These are phyloP conservation scores for Babylonia areolata DNA, from an alignment of 1,140 invertebrate genomes.

Conservation along the genomic window DNA sequence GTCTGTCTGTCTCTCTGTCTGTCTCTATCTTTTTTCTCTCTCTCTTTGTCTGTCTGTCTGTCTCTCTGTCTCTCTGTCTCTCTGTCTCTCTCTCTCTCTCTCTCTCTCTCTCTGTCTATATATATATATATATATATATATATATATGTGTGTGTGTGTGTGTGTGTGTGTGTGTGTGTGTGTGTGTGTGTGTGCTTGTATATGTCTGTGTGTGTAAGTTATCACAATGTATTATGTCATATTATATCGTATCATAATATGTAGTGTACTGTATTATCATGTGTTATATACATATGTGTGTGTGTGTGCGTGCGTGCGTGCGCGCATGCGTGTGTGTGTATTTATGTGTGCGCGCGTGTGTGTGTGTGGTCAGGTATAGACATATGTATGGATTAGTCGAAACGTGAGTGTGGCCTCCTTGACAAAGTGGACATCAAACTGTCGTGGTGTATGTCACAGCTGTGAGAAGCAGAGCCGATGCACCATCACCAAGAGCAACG, in stretches of 20 bases:
- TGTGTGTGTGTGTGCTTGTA: neutral
- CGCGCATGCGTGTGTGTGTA: neutral
- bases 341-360: neutral
- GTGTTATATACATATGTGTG: too few relatives aligned
- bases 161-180: neutral
- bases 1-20: neutral
- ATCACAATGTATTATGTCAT: too few relatives aligned
- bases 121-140: neutral
- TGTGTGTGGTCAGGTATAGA: neutral
- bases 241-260: too few relatives aligned
- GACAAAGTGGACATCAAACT: too few relatives aligned
- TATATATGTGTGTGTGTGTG: neutral
- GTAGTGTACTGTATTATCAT: too few relatives aligned
- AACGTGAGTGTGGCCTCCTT: too few relatives aligned
- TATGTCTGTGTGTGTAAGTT: neutral
- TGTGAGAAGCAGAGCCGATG: slow-evolving; percentile 65
- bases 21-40: neutral
- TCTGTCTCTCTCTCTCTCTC: neutral
- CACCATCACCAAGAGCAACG: slow-evolving; percentile 59
- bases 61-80: neutral
- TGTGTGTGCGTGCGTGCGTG: neutral
- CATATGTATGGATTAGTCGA: too few relatives aligned
- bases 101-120: neutral
- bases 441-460: too few relatives aligned
- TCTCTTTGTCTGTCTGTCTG: neutral